Base-by-base conservation (phyloP, 2,113 vertebrate species). In the Cromileptes altivelis region DNA sequence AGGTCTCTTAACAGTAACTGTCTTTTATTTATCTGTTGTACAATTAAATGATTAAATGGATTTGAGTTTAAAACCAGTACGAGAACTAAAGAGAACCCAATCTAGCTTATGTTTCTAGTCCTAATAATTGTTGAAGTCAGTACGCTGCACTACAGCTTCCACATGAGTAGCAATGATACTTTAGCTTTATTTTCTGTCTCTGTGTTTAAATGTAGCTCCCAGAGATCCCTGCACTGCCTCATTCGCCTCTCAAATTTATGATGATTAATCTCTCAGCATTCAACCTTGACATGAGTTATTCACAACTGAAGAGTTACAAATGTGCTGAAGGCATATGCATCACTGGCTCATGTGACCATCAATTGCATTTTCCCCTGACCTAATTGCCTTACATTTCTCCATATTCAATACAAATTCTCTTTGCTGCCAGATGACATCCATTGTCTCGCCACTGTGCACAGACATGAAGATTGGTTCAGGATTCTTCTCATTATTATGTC, bases 391-490 rank as follows among this genome's bases (percentile, higher is more conserved):
- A 95, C 95, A 95, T 95, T 95, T 96, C 95, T 96, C 91, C 90
- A 94, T 93, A 97, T 96, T 94, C 96, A 96, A 96, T 96, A 96
- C 91, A 96, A 96, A 95, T 95, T 94, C 93, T 94, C 94, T 93
- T 89, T 91, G 88, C 87, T 2, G 23, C 88, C 96, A 96, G 95
- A 95, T 95, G 93, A 90, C 89, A 95, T 90, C 96, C 91, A 91
- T 94, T 93, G 87, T 95, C 95, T 94, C 86, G 60, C 65, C 86
- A 27, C 25, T 55, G 85, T 88, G 92, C 91, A 94, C 86, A 84
- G 69, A 91, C 92, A 94, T 93, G 95, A 78, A 85, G 81, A 82
- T 67, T 87, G 72, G 61, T 83, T 80, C 63, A 78, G 73, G 75
- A 78, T 76, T 85, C 64, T 18, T 21, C 68, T 77, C 67, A 79